Conservation (phyloP, 2,888 invertebrate species). For the Papilio gigon region DNA sequence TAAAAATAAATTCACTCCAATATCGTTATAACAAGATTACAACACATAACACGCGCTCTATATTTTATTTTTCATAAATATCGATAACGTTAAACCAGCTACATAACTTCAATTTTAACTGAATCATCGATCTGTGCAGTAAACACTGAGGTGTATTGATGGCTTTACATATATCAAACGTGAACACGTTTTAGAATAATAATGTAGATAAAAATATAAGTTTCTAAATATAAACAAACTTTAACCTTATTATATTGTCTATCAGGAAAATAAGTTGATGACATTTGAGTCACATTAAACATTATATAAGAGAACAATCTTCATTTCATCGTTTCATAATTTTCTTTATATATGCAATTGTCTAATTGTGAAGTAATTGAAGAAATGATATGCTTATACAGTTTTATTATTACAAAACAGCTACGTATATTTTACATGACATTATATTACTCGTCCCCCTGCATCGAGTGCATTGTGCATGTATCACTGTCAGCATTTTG, state of each 20-base stretch:
- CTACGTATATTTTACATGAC: conserved; percentile 7
- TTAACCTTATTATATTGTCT: conserved; percentile 58
- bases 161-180: too few relatives aligned
- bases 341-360: too few relatives aligned
- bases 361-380: too few relatives aligned
- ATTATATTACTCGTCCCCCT: conserved; percentile 38
- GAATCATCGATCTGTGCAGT: too few relatives aligned
- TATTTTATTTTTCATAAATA: conserved; percentile 1
- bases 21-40: conserved; percentile 23
- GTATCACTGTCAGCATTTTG: conserved; percentile 38
- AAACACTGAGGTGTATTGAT: too few relatives aligned
- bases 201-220: too few relatives aligned
- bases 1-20: conserved; percentile 41
- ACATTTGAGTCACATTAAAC: background rate
- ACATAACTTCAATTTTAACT: too few relatives aligned
- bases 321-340: too few relatives aligned
- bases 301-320: too few relatives aligned
- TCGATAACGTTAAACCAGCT: conserved; percentile 15
- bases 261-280: conserved; percentile 51
- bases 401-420: conserved; percentile 19
- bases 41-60: conserved; percentile 16
- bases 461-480: conserved; percentile 38
- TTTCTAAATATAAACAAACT: too few relatives aligned
- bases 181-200: too few relatives aligned
- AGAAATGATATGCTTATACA: background rate